phyloP scores from a whole-genome alignment of 2,797 vertebrate species.

The Dipus sagitta region DNA sequence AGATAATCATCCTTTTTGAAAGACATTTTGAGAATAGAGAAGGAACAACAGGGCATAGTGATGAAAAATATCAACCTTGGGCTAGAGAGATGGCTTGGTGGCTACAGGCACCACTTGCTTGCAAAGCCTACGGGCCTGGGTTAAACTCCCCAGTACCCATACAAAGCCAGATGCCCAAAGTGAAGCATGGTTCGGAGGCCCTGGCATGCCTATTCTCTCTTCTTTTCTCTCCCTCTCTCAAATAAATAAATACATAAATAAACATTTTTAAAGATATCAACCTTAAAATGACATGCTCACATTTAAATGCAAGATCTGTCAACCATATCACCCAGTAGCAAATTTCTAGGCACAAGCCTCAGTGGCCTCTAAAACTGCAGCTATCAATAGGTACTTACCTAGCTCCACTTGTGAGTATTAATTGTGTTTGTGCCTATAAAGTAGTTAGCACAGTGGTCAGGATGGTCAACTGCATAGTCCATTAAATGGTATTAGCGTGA shows the following conservation, averaged over 20 bases:
- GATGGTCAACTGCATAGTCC: background rate
- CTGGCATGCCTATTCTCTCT: too few relatives aligned
- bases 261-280: background rate
- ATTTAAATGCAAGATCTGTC: background rate
- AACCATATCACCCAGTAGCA: background rate
- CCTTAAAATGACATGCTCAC: background rate
- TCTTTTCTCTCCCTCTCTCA: too few relatives aligned
- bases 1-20: background rate
- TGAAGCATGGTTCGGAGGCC: too few relatives aligned
- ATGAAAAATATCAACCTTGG: background rate
- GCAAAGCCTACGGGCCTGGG: too few relatives aligned
- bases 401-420: background rate
- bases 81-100: background rate
- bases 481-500: background rate
- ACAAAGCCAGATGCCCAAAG: too few relatives aligned
- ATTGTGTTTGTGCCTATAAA: conserved; percentile 26
- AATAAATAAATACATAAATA: too few relatives aligned
- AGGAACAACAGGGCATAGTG: background rate
- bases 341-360: background rate
- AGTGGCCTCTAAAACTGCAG: conserved; percentile 37
- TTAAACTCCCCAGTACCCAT: too few relatives aligned
- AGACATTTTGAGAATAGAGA: conserved; percentile 2
- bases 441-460: background rate
- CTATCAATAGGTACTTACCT: background rate
- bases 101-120: background rate